These are phyloP conservation scores for Thunnus albacares DNA, from an alignment of 2,797 vertebrate species.

Conservation along the genomic window DNA sequence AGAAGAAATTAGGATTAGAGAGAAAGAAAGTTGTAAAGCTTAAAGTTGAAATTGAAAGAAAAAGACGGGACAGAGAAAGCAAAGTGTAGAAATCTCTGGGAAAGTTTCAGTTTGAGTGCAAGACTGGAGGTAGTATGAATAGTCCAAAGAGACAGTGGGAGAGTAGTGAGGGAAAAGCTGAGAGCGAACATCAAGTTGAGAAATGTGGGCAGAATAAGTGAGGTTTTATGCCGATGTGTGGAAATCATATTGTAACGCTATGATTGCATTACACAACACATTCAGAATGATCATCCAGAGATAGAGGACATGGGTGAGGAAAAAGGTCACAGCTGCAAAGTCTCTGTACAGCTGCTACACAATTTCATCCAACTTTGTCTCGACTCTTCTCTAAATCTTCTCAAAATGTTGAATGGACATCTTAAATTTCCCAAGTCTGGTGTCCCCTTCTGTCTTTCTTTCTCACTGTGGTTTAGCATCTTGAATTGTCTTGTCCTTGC, in stretches of 20 bases:
- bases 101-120: neutral
- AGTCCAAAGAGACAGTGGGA: neutral
- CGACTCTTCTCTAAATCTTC: neutral
- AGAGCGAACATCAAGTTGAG: constrained; percentile 26
- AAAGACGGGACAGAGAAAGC: neutral
- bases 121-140: constrained; percentile 7
- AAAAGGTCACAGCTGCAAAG: constrained; percentile 70
- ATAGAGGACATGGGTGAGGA: constrained; percentile 27
- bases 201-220: constrained; percentile 42
- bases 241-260: constrained; percentile 49
- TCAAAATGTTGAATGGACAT: neutral
- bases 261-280: constrained; percentile 61
- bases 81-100: neutral
- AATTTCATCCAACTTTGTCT: constrained; percentile 33
- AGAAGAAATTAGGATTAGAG: neutral
- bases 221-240: constrained; percentile 41
- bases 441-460: neutral
- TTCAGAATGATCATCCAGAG: constrained; percentile 38
- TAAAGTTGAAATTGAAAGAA: neutral
- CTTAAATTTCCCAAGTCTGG: neutral
- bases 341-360: constrained; percentile 51
- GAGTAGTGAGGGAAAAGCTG: neutral
- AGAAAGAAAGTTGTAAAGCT: neutral
- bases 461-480: neutral
- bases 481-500: constrained; percentile 1